Evolutionary conservation across 2,113 vertebrate genomes (phyloP), one percentile per base, ranked within the genome.

Genomic region (Brachyhypopomus occidentalis): DNA sequence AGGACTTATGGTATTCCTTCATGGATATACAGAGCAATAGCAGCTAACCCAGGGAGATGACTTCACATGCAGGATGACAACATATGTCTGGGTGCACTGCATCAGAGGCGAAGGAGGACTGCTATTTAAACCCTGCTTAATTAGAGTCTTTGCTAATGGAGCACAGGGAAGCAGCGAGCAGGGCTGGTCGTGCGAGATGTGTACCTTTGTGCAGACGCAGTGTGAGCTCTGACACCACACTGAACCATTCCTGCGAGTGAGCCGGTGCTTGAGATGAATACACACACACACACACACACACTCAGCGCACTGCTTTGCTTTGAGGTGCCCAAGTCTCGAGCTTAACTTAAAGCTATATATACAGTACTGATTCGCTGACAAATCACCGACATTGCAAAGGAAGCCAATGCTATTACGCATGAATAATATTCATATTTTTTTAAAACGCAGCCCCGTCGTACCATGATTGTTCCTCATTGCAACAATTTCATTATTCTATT

Each of bases 161-260:
- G 58, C 9, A 59, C 55, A 69, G 17, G 20, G n/a, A 72, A 23
- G 30, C 11, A 67, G 48, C 25, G 70, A 30, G 45, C 8, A 64
- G 38, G 34, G 34, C 71, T 63, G 71, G 62, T 23, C 55, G n/a
- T 81, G 34, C 45, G 23, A 85, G 16, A 72, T 4, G 36, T 75
- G 80, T 87, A 89, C 88, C 89, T 90, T 85, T 86, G 74, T 86
- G 72, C 56, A 88, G 86, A 83, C 84, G 85, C 73, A 85, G 63
- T 72, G 79, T 85, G 77, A 87, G 87, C 72, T 90, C 89, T 88
- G 88, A 90, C 74, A 89, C 80, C 82, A 89, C 89, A 89, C 80
- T 86, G 87, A 87, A 84, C 89, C 88, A 88, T 78, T 89, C 88
- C 82, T 25, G 78, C 81, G 86, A 82, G 73, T 41, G 63, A 72